Percentiles rank a stretch among this genome's conserved stretches.
Conservation (phyloP, 2,888 invertebrate species). For the Cremastinae sp. region DNA sequence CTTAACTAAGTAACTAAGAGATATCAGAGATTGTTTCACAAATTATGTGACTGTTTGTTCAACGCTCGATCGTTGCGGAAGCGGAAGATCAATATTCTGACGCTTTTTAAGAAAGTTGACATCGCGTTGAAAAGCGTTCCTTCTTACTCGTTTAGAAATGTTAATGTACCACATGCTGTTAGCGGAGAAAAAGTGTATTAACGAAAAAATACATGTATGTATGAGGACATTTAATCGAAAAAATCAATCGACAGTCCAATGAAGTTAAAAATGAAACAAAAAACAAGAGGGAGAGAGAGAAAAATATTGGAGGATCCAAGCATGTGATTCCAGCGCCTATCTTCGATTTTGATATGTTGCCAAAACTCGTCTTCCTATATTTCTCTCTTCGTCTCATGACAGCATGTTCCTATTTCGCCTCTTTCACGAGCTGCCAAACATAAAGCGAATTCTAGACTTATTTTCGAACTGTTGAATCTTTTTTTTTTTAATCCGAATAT, state of each 20-base stretch:
- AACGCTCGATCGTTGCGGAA: slow-evolving; percentile 18
- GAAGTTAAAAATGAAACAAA: slow-evolving; percentile 19
- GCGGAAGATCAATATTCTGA: slow-evolving; percentile 22
- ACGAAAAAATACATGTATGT: too few relatives aligned
- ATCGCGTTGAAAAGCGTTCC: slow-evolving; percentile 12
- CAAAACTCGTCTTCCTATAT: slow-evolving; percentile 43
- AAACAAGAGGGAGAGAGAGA: slow-evolving; percentile 14
- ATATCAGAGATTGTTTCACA: slow-evolving; percentile 68
- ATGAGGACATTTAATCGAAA: too few relatives aligned
- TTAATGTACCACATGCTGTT: slow-evolving; percentile 40
- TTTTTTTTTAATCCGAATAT: slow-evolving; percentile 25
- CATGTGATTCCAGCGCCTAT: slow-evolving; percentile 56
- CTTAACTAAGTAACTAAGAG: slow-evolving; percentile 73
- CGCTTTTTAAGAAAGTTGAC: slow-evolving; percentile 50
- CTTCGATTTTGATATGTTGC: slow-evolving; percentile 53
- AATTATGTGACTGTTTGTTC: slow-evolving; percentile 56
- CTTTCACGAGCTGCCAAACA: slow-evolving; percentile 43
- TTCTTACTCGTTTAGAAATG: slow-evolving; percentile 24
- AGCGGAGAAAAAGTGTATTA: slow-evolving; percentile 49
- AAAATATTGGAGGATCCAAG: slow-evolving; percentile 41
- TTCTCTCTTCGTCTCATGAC: slow-evolving; percentile 35
- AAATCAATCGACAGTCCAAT: slow-evolving; percentile 38
- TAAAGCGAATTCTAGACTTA: slow-evolving; percentile 34
- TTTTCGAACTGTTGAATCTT: too few relatives aligned
- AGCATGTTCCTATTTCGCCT: slow-evolving; percentile 52